Conservation (phyloP, 2,888 invertebrate genomes). For the Ophioninae sp. region DNA sequence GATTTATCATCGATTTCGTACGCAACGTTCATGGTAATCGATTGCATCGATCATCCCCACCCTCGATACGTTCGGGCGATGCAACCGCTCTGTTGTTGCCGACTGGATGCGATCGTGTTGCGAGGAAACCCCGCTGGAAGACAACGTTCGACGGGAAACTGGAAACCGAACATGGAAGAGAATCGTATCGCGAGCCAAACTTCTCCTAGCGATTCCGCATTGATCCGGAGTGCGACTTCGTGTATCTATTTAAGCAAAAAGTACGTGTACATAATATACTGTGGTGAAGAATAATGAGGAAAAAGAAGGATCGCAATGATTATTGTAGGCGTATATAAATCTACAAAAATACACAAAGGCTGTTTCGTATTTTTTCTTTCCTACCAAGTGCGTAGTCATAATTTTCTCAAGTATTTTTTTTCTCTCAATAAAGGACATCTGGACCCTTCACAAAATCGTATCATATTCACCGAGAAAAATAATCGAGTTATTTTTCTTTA, state of each 20-base stretch:
- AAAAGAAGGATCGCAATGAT: neutral
- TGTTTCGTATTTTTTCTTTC: slow-evolving; percentile 22
- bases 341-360: neutral
- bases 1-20: slow-evolving; percentile 9
- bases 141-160: neutral
- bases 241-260: neutral
- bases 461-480: neutral
- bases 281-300: neutral
- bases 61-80: neutral
- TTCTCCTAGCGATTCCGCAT: neutral
- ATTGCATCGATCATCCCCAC: slow-evolving; percentile 9
- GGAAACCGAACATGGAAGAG: neutral
- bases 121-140: neutral
- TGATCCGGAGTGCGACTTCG: neutral
- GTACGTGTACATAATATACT: slow-evolving; percentile 19
- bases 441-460: neutral
- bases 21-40: neutral
- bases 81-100: neutral
- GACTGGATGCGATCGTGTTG: neutral
- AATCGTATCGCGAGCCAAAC: neutral
- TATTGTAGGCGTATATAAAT: slow-evolving; percentile 8
- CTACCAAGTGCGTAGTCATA: slow-evolving; percentile 13
- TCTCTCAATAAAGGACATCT: slow-evolving; percentile 33
- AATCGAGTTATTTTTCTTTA: neutral
- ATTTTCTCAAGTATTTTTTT: slow-evolving; percentile 30